Percentiles rank a stretch among this genome's conserved stretches.
These are phyloP conservation scores for Myopa tessellatipennis DNA, from an alignment of 2,888 invertebrate species.

Conservation along the genomic window DNA sequence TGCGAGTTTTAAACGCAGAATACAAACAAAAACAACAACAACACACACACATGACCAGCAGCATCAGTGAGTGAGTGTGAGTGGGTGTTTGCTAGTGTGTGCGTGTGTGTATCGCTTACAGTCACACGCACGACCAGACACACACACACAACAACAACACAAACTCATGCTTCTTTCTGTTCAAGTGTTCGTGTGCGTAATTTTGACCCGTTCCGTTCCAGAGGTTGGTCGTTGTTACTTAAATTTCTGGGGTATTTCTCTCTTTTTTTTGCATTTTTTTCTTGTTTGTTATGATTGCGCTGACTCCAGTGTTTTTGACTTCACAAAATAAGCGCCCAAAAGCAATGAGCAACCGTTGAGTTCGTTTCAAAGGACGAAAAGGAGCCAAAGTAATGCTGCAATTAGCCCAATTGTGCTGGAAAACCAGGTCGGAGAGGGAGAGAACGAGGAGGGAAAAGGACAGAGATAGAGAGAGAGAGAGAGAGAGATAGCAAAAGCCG, in stretches of 20 bases:
- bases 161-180: constrained; percentile 28
- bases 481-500: no score
- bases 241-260: not conserved
- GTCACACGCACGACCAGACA: constrained; percentile 31
- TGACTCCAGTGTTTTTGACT: constrained; percentile 9
- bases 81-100: constrained; percentile 43
- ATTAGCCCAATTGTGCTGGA: constrained; percentile 17
- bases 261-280: not conserved
- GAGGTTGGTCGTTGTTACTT: not conserved
- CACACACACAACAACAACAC: not conserved
- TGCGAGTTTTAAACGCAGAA: not conserved
- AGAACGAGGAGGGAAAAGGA: not conserved
- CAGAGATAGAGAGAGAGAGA: not conserved
- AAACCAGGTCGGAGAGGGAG: not conserved
- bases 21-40: not conserved
- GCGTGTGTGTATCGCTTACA: constrained; percentile 30
- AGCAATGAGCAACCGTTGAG: not conserved
- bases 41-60: constrained; percentile 39
- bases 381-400: constrained; percentile 7
- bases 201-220: not conserved
- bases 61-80: constrained; percentile 44
- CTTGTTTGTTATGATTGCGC: not conserved
- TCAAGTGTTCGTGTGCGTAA: constrained; percentile 15
- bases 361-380: constrained; percentile 5
- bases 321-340: constrained; percentile 5